Evolutionary conservation across 2,113 vertebrate species (phyloP), one percentile per base, ranked within the genome.

Genomic region (Nesoenas mayeri): DNA sequence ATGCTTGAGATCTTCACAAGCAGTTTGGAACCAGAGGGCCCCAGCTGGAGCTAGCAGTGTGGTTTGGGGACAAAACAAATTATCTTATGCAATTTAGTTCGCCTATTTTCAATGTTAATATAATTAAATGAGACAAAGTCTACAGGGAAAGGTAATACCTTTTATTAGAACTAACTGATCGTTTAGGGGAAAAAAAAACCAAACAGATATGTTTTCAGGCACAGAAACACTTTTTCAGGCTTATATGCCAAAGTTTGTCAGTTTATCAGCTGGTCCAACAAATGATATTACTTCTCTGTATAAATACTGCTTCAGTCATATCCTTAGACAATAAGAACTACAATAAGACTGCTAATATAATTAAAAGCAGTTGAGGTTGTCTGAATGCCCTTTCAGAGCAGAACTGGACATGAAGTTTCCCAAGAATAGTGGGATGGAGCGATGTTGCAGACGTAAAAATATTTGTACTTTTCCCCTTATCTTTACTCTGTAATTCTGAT

Each of bases 361-460:
- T 95, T 95, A 93, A 97, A 94, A 92, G 73, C 91, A 95, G 84
- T 61, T 77, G 88, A 77, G 53, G 34, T 64, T 93, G 77, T 91
- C 47, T 69, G 70, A 96, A 85, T 93, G n/a, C 34, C 16, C 5
- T 91, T 96, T 91, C 73, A 54, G 28, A 66, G 69, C 72, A n/a
- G 70, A 79, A 6, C 6, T 84, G 88, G 69, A 81, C 38, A 24
- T 34, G 67, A 84, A 67, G 79, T 84, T 96, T 88, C 90, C 82
- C 80, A 84, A 75, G 89, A 94, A 91, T 50, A 84, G 85, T 57
- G 93, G 95, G 93, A 86, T 87, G 92, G 83, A 92, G 40, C 75
- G 54, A 24, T 10, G 54, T 61, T 69, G 82, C 83, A 92, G 77
- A 51, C 54, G 70, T 28, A 72, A 88, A 87, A 89, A 57, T 58